Conservation (phyloP, 2,113 vertebrate species). For the Cebus imitator region DNA sequence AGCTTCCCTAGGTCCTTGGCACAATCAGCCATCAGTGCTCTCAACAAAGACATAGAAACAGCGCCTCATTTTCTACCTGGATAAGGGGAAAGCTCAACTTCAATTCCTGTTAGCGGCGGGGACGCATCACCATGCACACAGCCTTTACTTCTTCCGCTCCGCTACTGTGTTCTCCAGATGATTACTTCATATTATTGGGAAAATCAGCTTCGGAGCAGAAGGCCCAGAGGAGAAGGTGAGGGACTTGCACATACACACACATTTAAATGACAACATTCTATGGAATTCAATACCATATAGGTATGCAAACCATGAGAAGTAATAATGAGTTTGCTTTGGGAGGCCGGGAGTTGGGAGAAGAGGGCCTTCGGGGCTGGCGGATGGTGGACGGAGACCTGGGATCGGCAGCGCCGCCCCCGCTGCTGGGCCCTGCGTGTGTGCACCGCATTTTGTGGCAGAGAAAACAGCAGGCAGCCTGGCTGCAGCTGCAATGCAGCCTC, state of each 20-base stretch:
- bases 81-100: neutral
- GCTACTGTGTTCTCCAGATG: too few relatives aligned
- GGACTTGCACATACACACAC: rapidly evolving
- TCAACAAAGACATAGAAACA: neutral
- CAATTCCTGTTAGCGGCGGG: neutral
- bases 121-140: neutral
- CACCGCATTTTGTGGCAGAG: rapidly evolving
- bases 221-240: neutral
- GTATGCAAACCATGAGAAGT: too few relatives aligned
- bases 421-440: neutral
- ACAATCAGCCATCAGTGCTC: neutral
- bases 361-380: neutral
- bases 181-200: neutral
- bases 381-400: neutral
- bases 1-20: neutral
- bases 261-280: neutral
- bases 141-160: neutral
- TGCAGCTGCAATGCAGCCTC: neutral
- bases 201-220: neutral
- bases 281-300: rapidly evolving
- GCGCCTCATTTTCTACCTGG: neutral
- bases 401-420: neutral
- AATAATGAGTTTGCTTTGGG: rapidly evolving
- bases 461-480: too few relatives aligned
- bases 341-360: neutral